Base-by-base conservation (phyloP, 2,888 invertebrate species). In the Silvanus unidentatus region DNA sequence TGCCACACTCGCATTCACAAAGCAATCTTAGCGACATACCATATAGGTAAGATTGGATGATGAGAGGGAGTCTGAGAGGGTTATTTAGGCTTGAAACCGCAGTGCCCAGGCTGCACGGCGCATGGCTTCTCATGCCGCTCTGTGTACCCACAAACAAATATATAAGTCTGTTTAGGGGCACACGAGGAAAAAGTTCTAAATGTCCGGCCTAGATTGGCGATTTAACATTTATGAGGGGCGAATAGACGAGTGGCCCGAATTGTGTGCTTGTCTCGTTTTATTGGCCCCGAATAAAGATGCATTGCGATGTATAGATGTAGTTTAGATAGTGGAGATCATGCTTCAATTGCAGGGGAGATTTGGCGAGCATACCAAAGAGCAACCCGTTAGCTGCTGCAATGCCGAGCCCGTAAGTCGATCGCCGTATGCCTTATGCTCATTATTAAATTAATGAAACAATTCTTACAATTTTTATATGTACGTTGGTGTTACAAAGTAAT, bases 1-100 rank as follows among this genome's bases (percentile, higher is more conserved):
- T 88, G 42, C 85, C 86, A 42, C 92, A 92, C 70, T 89, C 90
- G 14, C 90, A 90, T 72, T 89, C 88, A 63, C 93, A 93, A 71
- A 90, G 90, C 63, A 93, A 93, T 74, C 81, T 93, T 53, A 84
- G 86, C 65, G 89, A 90, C 63, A 83, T 88, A 60, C 85, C 88
- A 12, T 86, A 85, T 75, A 86, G 90, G 88, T 88, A 73, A 62
- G 54, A n/a, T n/a, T n/a, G 10, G 14, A 37, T 37, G 15, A 6
- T 16, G 6, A 37, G 15, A 37, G 4, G 4, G n/a, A 4, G 3
- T 32, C 13, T 5, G 32, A 3, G 8, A 22, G 22, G 22, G 22
- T 22, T 22, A 22, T 22, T 22, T 22, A 22, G 22, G 22, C 22
- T 22, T 22, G 22, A 22, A 32, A n/a, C 32, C n/a, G n/a, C 37